Conservation (phyloP, 1,140 invertebrate genomes). For the Alviniconcha marisindica region DNA sequence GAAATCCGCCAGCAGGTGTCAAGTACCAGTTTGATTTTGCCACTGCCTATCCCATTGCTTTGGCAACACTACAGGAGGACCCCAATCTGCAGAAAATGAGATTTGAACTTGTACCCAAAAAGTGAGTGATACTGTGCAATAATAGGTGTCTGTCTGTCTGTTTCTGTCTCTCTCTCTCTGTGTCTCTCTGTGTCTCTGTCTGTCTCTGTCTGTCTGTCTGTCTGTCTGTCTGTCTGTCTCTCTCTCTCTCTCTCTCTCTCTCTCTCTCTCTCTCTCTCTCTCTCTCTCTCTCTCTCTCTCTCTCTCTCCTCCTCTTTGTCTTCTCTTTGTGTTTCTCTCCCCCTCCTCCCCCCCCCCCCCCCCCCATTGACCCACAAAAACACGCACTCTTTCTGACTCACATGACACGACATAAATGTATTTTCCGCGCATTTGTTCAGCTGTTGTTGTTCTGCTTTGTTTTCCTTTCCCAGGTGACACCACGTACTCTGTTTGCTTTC, state of each 20-base stretch:
- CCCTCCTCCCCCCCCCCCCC: no score
- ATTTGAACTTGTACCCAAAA: slow-evolving; percentile 99
- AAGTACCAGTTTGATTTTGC: slow-evolving; percentile 98
- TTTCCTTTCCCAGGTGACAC: no score
- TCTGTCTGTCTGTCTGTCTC: neutral
- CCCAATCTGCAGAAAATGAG: slow-evolving; percentile 97
- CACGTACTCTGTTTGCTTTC: no score
- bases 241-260: neutral
- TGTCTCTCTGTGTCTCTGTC: neutral
- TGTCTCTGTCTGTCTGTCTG: neutral
- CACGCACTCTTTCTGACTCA: no score
- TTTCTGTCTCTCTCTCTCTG: neutral
- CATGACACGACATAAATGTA: no score
- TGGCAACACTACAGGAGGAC: slow-evolving; percentile 95
- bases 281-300: no score
- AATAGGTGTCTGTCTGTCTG: neutral
- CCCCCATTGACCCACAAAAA: no score
- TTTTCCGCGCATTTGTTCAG: no score
- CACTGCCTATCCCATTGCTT: slow-evolving; percentile 89
- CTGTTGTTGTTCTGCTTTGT: no score
- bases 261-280: no score
- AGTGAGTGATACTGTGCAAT: slow-evolving; percentile 77
- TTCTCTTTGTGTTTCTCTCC: no score
- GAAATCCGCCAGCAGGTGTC: slow-evolving; percentile 95
- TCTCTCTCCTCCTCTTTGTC: no score